These are phyloP conservation scores for Myoxocephalus aenaeus DNA, from an alignment of 2,797 vertebrate genomes.

Conservation along the genomic window DNA sequence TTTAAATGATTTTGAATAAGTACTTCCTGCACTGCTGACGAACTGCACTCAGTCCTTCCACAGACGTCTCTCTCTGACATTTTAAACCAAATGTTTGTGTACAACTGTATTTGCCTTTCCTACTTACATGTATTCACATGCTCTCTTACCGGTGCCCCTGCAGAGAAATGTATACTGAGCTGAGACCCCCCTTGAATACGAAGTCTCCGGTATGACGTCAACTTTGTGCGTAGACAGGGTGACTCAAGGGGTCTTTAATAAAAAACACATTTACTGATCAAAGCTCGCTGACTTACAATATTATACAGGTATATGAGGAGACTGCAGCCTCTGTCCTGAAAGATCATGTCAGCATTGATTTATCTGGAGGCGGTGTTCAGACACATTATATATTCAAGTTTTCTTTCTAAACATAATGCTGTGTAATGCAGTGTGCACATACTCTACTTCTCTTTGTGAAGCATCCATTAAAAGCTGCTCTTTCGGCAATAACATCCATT, in stretches of 20 bases:
- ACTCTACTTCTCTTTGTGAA: constrained; percentile 1
- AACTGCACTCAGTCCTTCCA: constrained; percentile 16
- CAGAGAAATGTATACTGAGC: constrained; percentile 51
- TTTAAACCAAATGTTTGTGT: neutral
- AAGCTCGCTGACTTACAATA: neutral
- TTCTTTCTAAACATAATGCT: neutral
- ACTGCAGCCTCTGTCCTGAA: neutral
- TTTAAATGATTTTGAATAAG: neutral
- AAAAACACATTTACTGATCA: constrained; percentile 41
- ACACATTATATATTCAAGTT: neutral
- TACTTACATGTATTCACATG: constrained; percentile 21
- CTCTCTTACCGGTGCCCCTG: constrained; percentile 15
- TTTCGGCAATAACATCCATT: constrained; percentile 13
- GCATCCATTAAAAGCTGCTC: neutral
- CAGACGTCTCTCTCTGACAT: neutral
- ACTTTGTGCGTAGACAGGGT: constrained; percentile 32
- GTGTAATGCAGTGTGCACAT: neutral
- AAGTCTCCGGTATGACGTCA: constrained; percentile 49
- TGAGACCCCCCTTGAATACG: constrained; percentile 49
- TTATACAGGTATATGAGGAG: constrained; percentile 11
- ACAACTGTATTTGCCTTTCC: constrained; percentile 28
- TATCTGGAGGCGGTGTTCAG: neutral
- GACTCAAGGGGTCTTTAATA: constrained; percentile 54
- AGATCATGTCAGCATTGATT: neutral
- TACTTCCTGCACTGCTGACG: neutral